Conservation (phyloP, 2,888 invertebrate genomes). For the Tenthredo livida region DNA sequence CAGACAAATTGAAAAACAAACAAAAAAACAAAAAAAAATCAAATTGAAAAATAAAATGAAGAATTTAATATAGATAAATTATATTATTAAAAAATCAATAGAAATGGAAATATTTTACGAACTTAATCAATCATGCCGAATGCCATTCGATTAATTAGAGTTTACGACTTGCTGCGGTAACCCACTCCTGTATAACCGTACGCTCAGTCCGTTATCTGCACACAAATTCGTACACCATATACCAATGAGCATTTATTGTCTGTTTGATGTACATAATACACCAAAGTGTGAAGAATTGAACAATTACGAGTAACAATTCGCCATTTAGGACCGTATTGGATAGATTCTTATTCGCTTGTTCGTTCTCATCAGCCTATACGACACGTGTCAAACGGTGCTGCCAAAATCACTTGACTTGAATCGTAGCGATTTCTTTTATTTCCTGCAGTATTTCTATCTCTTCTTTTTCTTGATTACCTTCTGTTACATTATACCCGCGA, state of each 20-base stretch:
- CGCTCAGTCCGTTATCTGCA: not conserved
- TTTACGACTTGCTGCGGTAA: not conserved
- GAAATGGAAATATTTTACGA: not conserved
- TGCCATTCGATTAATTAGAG: not conserved
- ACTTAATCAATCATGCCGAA: not conserved
- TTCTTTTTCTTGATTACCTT: not conserved
- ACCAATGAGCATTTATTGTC: not conserved
- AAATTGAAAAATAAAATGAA: not conserved
- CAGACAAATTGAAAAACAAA: not conserved
- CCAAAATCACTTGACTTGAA: constrained; percentile 22
- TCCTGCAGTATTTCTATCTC: not conserved
- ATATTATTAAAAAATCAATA: not conserved
- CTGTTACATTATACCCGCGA: not conserved
- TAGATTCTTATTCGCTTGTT: not conserved
- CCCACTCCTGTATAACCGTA: not conserved
- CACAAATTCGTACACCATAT: not conserved
- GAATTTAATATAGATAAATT: not conserved
- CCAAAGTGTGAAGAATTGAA: constrained; percentile 27
- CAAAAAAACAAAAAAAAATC: not conserved
- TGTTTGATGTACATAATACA: not conserved
- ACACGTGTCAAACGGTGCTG: constrained; percentile 23
- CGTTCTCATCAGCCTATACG: not conserved
- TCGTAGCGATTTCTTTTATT: constrained; percentile 19
- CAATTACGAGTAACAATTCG: constrained; percentile 15
- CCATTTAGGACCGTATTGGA: not conserved